Percentiles rank a stretch among this genome's conserved stretches.
These are phyloP conservation scores for Baryphthengus martii DNA, from an alignment of 2,113 vertebrate genomes.

Conservation along the genomic window DNA sequence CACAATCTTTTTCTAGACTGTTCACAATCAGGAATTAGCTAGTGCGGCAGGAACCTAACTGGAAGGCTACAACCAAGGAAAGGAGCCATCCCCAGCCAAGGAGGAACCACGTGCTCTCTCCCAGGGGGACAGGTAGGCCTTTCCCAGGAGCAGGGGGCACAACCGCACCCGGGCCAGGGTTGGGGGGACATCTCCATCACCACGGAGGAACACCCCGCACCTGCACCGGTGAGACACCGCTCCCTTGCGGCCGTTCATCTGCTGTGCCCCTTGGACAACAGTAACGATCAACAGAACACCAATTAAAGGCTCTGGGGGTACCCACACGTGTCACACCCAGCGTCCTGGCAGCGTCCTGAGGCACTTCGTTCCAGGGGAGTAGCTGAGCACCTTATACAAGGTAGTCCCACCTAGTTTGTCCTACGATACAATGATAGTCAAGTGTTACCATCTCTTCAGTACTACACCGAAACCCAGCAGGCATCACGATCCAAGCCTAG, in stretches of 20 bases:
- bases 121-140: neutral
- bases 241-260: neutral
- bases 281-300: neutral
- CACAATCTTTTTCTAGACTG: neutral
- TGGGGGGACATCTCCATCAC: neutral
- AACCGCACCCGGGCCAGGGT: neutral
- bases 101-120: neutral
- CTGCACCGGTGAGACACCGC: neutral
- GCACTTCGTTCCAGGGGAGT: neutral
- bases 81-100: neutral
- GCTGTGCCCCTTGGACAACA: neutral
- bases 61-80: neutral
- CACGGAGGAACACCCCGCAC: rapidly evolving
- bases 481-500: neutral
- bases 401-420: neutral
- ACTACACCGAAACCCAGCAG: neutral
- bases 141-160: neutral
- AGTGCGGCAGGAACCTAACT: neutral
- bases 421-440: neutral
- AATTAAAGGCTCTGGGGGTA: neutral
- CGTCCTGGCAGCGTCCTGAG: rapidly evolving
- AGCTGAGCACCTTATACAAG: neutral
- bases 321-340: neutral
- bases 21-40: neutral
- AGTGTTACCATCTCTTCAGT: neutral